Evolutionary conservation across 2,888 invertebrate species (phyloP).

Genomic region (Netelia virgata): DNA sequence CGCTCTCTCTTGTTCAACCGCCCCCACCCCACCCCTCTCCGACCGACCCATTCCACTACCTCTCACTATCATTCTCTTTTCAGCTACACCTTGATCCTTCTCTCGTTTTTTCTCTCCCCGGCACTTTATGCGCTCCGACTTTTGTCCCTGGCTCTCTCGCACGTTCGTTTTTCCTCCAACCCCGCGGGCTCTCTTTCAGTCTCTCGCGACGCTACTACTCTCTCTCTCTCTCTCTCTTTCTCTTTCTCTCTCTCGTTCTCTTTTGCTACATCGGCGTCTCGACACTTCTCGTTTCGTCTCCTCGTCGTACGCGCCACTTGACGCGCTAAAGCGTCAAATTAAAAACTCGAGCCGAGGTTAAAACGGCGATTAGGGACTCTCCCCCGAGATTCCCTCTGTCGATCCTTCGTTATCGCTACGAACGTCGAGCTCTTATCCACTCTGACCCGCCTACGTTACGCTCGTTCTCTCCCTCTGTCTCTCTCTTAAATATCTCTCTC

Average conservation of each 20-base stretch:
- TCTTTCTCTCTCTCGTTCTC: conserved; percentile 26
- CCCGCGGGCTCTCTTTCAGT: conserved; percentile 27
- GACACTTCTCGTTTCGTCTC: conserved; percentile 42
- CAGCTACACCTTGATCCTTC: too few species aligned
- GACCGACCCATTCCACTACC: background rate
- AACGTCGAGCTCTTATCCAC: conserved; percentile 42
- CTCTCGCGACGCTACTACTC: conserved; percentile 15
- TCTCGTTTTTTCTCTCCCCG: conserved; percentile 31
- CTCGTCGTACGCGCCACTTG: conserved; percentile 74
- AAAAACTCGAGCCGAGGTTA: conserved; percentile 77
- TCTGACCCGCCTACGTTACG: conserved; percentile 43
- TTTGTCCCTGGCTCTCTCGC: conserved; percentile 24
- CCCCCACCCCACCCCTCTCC: background rate
- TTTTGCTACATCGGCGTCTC: conserved; percentile 32
- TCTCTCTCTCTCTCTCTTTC: conserved; percentile 26
- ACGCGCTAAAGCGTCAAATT: conserved; percentile 78
- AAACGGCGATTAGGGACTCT: conserved; percentile 74
- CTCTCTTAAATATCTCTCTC: conserved; percentile 7
- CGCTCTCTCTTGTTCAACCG: conserved; percentile 6
- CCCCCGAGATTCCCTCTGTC: conserved; percentile 25
- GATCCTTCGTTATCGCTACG: conserved; percentile 71
- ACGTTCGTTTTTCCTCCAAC: conserved; percentile 11
- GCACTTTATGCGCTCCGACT: conserved; percentile 45
- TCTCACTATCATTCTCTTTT: too few species aligned
- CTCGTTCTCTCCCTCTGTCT: conserved; percentile 15